These are phyloP conservation scores for Chloroceryle aenea DNA, from an alignment of 2,113 vertebrate species.

Conservation along the genomic window DNA sequence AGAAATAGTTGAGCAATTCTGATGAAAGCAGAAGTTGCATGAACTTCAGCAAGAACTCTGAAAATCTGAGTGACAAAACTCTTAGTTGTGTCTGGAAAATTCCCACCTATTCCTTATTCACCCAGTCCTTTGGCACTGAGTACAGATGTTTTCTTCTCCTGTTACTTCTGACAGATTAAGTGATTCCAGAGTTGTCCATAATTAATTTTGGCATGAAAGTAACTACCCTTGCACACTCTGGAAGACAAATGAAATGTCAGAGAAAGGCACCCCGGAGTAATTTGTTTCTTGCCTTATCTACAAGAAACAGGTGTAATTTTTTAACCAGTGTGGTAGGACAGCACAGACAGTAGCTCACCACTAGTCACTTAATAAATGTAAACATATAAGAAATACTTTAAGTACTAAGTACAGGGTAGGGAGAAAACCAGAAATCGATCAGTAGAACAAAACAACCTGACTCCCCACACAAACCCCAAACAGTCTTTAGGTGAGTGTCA, in stretches of 20 bases:
- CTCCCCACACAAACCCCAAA: background rate
- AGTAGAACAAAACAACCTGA: background rate
- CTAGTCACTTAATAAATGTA: background rate
- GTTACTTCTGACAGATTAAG: slow-evolving; percentile 54
- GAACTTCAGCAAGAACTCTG: background rate
- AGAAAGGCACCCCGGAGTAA: slow-evolving; percentile 21
- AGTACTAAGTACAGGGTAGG: background rate
- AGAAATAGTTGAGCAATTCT: background rate
- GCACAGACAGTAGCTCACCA: background rate
- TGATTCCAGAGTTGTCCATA: slow-evolving; percentile 32
- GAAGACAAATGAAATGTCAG: slow-evolving; percentile 48
- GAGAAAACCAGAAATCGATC: background rate
- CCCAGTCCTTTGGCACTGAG: background rate
- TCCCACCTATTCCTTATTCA: background rate
- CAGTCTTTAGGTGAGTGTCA: background rate
- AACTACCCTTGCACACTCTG: slow-evolving; percentile 31
- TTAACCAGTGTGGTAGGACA: slow-evolving; percentile 6
- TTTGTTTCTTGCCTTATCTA: slow-evolving; percentile 54
- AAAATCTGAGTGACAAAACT: slow-evolving; percentile 2
- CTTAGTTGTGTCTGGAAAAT: background rate
- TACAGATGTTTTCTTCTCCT: background rate
- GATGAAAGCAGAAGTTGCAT: background rate
- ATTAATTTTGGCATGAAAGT: slow-evolving; percentile 42
- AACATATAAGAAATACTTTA: background rate
- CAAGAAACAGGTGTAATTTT: slow-evolving; percentile 38